Base-by-base conservation (phyloP, 2,888 invertebrate species). In the Syritta pipiens region DNA sequence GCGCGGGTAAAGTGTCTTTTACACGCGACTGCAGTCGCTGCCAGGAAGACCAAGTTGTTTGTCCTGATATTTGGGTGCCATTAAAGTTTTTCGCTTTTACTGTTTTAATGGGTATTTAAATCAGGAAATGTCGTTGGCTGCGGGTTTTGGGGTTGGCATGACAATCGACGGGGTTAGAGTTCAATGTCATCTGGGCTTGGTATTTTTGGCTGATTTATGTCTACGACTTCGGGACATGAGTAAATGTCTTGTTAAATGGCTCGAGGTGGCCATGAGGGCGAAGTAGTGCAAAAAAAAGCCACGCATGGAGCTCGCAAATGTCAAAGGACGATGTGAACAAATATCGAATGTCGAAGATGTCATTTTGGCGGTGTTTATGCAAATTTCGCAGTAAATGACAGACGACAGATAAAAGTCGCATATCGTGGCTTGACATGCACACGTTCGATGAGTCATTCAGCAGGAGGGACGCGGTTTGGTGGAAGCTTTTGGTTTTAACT, bases 1-100 rank as follows among this genome's bases (percentile, higher is more conserved):
- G 81, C 84, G 83, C 74, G 83, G 83, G 79, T 85, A 84, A 86
- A 86, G 85, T 85, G 84, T 83, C 82, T 84, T 84, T 75, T 83
- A 82, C 86, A 86, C 86, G 86, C 86, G 86, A 86, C 60, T 76
- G 30, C 44, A 59, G 62, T 59, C 14, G 32, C 22, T 53, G 26
- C 24, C 49, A 55, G 40, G 7, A 20, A 30, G 4, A 46, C 40
- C 19, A 42, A 26, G 48, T 14, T 40, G n/a, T 12, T 10, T 51
- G 19, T 69, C n/a, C 63, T 30, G 44, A 24, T 63, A 37, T 42
- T 42, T 32, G 30, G 57, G 51, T 63, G 44, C 30, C 63, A 71
- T 49, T 77, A 53, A 77, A 77, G 57, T 77, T 57, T 71, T 49
- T 20, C 42, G 55, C 49, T 17, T 57, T 57, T 55, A 14, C 55